These are phyloP conservation scores for Danaus melanippus DNA, from an alignment of 1,140 invertebrate species.

Conservation along the genomic window DNA sequence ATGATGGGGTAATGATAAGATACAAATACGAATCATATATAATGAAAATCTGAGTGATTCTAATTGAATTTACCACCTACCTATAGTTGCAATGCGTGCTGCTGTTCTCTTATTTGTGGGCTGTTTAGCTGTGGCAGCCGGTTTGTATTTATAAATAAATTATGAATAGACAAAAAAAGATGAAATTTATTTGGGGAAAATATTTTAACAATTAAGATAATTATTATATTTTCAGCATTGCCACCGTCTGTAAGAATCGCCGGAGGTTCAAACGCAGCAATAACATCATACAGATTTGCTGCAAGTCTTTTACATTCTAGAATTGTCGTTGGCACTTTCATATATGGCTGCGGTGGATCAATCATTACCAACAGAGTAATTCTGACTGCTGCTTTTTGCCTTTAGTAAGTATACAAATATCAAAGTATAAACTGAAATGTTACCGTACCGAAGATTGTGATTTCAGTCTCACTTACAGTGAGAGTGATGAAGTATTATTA, in stretches of 20 bases:
- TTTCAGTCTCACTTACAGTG: neutral
- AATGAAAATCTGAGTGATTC: too few species aligned
- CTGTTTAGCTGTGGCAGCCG: too few species aligned
- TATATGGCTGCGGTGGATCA: slow-evolving; percentile 36
- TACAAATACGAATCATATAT: too few species aligned
- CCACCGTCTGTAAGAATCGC: slow-evolving; percentile 29
- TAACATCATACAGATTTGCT: slow-evolving; percentile 28
- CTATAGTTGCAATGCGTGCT: too few species aligned
- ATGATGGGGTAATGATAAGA: too few species aligned
- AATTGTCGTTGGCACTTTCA: slow-evolving; percentile 11
- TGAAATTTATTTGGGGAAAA: too few species aligned
- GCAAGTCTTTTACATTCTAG: slow-evolving; percentile 23
- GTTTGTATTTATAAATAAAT: too few species aligned
- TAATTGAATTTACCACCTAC: too few species aligned
- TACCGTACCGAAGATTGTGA: neutral
- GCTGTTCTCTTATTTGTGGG: too few species aligned
- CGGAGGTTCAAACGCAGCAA: slow-evolving; percentile 31
- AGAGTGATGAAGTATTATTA: too few species aligned
- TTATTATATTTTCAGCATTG: slow-evolving; percentile 23
- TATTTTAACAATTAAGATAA: too few species aligned
- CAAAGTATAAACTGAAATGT: neutral
- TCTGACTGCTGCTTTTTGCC: slow-evolving; percentile 39
- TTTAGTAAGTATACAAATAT: slow-evolving; percentile 26
- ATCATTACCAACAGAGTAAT: slow-evolving; percentile 37
- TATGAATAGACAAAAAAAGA: too few species aligned